phyloP scores from a whole-genome alignment of 2,888 invertebrate genomes.

The Agriotes lineatus region DNA sequence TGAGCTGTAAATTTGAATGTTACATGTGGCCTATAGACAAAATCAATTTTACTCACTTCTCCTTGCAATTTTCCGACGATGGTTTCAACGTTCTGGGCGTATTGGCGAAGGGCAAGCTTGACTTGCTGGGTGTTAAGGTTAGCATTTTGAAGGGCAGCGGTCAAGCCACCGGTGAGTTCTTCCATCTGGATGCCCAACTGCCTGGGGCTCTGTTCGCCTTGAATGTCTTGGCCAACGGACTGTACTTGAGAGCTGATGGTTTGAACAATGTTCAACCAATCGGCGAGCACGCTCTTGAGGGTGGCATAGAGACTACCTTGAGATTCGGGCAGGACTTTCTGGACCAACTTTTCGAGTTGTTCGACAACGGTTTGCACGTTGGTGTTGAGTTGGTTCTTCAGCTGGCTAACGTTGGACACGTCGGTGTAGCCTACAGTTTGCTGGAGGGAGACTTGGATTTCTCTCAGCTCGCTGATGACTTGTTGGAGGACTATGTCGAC shows the following conservation, averaged over 20 bases:
- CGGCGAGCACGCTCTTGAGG: constrained; percentile 8
- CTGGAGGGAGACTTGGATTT: neutral
- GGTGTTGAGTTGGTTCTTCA: constrained; percentile 2
- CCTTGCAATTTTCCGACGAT: constrained; percentile 1
- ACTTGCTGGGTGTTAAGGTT: neutral
- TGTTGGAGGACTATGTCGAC: neutral
- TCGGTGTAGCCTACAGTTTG: neutral
- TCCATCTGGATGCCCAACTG: constrained; percentile 14
- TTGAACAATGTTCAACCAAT: constrained; percentile 1
- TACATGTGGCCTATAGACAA: too few species aligned
- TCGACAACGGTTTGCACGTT: constrained; percentile 1
- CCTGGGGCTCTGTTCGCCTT: neutral
- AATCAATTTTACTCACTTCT: neutral
- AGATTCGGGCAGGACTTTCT: neutral
- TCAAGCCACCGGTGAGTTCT: neutral
- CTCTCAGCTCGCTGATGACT: constrained; percentile 11
- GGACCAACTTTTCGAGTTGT: constrained; percentile 10
- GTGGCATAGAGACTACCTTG: constrained; percentile 17
- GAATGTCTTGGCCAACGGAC: neutral
- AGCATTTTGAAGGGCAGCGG: neutral
- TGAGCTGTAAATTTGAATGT: too few species aligned
- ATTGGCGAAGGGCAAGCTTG: constrained; percentile 6
- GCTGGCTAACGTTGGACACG: constrained; percentile 1
- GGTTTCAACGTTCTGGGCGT: constrained; percentile 2
- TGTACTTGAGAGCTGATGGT: constrained; percentile 8